A percentile compares a stretch with the other conserved stretches of the same genome.
Conservation (phyloP, 2,888 invertebrate species). For the Cheilosia grossa region DNA sequence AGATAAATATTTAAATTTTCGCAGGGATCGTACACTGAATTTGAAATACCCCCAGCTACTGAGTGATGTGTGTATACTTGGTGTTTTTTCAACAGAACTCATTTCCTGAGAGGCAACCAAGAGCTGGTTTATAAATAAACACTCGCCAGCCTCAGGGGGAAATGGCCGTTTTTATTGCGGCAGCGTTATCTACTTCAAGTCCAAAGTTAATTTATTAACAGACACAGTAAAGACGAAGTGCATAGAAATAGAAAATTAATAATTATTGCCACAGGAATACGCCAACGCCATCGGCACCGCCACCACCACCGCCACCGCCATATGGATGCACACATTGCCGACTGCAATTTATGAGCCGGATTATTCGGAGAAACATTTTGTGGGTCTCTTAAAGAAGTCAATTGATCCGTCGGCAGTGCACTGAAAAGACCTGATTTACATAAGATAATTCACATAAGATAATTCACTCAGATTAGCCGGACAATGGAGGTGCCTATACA, state of each 20-base stretch:
- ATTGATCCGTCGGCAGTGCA: slow-evolving; percentile 31
- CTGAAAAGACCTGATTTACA: slow-evolving; percentile 42
- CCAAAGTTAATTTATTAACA: slow-evolving; percentile 28
- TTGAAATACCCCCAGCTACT: slow-evolving; percentile 9
- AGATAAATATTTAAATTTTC: slow-evolving; percentile 56
- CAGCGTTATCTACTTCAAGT: slow-evolving; percentile 4
- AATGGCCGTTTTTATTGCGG: slow-evolving; percentile 30
- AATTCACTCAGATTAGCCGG: slow-evolving; percentile 26
- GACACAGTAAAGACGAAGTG: background rate
- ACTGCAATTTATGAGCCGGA: slow-evolving; percentile 57
- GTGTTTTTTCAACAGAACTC: slow-evolving; percentile 56
- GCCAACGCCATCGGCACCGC: background rate
- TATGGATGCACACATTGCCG: slow-evolving; percentile 59
- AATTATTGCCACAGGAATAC: slow-evolving; percentile 26
- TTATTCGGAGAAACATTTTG: slow-evolving; percentile 26
- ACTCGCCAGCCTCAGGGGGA: slow-evolving; percentile 4
- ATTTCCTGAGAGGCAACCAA: slow-evolving; percentile 47
- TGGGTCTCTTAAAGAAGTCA: slow-evolving; percentile 46
- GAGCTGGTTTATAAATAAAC: slow-evolving; percentile 56
- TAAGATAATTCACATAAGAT: slow-evolving; percentile 25
- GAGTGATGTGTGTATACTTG: slow-evolving; percentile 45
- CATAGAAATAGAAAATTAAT: slow-evolving; percentile 60
- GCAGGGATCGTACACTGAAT: background rate
- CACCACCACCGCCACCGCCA: slow-evolving; percentile 13
- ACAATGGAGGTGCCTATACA: background rate